phyloP scores from a whole-genome alignment of 2,113 vertebrate genomes.

The Cairina moschata region DNA sequence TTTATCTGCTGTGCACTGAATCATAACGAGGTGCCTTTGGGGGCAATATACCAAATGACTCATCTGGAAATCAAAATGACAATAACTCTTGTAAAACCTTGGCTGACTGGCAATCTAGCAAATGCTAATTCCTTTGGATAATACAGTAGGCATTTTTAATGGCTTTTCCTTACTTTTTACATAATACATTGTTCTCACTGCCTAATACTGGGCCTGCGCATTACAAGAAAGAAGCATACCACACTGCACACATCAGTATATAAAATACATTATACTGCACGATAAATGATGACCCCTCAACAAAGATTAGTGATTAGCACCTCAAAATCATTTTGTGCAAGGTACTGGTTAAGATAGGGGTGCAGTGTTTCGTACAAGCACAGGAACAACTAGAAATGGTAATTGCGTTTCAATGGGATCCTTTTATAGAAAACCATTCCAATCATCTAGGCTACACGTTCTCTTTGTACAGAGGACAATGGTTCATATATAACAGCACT shows the following conservation, averaged over 20 bases:
- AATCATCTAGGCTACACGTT: not conserved
- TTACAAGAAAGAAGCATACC: not conserved
- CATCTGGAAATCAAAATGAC: conserved; percentile 76
- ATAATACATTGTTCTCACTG: conserved; percentile 3
- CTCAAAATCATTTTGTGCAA: not conserved
- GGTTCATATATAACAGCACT: not conserved
- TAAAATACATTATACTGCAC: not conserved
- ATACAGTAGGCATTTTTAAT: conserved; percentile 24
- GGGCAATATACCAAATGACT: conserved; percentile 78
- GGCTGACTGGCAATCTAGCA: conserved; percentile 61
- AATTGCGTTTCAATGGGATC: not conserved
- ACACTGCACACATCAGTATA: not conserved
- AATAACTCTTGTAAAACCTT: conserved; percentile 68
- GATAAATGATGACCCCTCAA: not conserved
- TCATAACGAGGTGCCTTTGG: conserved; percentile 78
- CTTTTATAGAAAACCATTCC: not conserved
- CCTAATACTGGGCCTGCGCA: not conserved
- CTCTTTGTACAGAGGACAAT: not conserved
- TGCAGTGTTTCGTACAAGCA: not conserved
- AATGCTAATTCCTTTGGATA: conserved; percentile 51
- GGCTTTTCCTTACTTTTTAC: conserved; percentile 19
- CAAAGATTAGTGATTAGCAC: not conserved
- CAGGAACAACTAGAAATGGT: not conserved
- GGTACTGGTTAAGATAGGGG: not conserved
- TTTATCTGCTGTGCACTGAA: conserved; percentile 74